Conservation (phyloP, 2,888 invertebrate genomes). For the Pseudeuparius sepicola region DNA sequence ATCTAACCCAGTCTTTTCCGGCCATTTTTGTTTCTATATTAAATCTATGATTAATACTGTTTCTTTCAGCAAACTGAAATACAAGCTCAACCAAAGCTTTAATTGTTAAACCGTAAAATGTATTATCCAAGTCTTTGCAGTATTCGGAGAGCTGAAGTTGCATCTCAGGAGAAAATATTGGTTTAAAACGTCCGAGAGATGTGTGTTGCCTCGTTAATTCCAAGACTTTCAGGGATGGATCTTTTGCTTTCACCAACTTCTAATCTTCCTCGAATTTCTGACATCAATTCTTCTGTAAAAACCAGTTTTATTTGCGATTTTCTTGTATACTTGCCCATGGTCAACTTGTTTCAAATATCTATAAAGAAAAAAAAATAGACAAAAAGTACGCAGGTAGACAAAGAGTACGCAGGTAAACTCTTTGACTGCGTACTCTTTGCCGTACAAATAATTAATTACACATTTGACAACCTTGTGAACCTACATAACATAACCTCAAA, state of each 20-base stretch:
- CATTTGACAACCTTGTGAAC: background rate
- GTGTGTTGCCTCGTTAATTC: slow-evolving; percentile 8
- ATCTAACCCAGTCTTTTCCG: slow-evolving; percentile 1
- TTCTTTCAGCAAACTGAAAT: slow-evolving; percentile 2
- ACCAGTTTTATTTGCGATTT: slow-evolving; percentile 2
- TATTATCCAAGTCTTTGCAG: slow-evolving; percentile 9
- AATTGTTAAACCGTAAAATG: slow-evolving; percentile 3
- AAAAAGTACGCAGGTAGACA: background rate
- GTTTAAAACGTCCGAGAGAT: slow-evolving; percentile 11
- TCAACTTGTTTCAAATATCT: slow-evolving; percentile 4
- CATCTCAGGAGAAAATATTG: slow-evolving; percentile 10
- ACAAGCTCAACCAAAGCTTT: background rate
- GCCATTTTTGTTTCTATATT: slow-evolving; percentile 6
- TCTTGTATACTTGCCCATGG: slow-evolving; percentile 6
- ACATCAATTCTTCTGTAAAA: slow-evolving; percentile 3
- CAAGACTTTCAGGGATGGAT: slow-evolving; percentile 3
- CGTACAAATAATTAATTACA: background rate
- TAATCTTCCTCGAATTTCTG: slow-evolving; percentile 2
- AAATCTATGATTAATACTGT: slow-evolving; percentile 6
- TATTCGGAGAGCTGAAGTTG: slow-evolving; percentile 3
- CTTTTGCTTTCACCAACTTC: slow-evolving; percentile 1
- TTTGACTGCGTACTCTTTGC: slow-evolving; percentile 2
- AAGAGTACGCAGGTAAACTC: slow-evolving; percentile 1
- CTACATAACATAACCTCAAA: background rate
- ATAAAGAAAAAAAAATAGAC: slow-evolving; percentile 2